Evolutionary conservation across 1,140 invertebrate species (phyloP).

Genomic region (Bradysia coprophila): DNA sequence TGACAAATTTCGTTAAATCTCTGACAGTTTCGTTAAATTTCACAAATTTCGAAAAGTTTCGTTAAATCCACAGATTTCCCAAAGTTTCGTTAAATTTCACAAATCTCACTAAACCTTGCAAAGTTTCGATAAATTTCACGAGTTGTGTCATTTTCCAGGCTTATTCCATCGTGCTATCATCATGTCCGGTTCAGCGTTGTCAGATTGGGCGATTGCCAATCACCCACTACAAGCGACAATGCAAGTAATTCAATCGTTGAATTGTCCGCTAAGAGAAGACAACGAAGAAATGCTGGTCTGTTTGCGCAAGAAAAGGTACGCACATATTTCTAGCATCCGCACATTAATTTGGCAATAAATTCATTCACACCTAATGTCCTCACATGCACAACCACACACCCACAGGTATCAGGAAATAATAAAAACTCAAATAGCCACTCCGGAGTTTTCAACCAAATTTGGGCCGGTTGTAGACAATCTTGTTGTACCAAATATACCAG

Average conservation of each 20-base stretch:
- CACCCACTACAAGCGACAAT: conserved; percentile 60
- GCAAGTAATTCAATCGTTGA: conserved; percentile 59
- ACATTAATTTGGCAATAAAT: conserved; percentile 13
- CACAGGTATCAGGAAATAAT: conserved; percentile 52
- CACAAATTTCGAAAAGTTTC: too few species aligned
- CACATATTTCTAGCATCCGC: too few species aligned
- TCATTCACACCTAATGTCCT: conserved; percentile 21
- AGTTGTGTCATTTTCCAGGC: conserved; percentile 29
- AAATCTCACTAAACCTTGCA: neutral
- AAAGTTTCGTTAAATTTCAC: too few species aligned
- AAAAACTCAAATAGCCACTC: conserved; percentile 36
- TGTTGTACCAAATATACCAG: conserved; percentile 61
- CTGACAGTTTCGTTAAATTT: too few species aligned
- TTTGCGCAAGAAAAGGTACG: conserved; percentile 35
- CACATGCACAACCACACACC: too few species aligned
- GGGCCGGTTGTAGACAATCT: conserved; percentile 69
- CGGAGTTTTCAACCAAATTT: conserved; percentile 48
- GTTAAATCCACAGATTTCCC: neutral
- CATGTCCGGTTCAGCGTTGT: conserved; percentile 84
- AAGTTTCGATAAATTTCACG: conserved; percentile 1
- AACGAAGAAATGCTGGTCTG: conserved; percentile 26
- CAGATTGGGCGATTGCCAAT: conserved; percentile 71
- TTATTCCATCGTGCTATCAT: conserved; percentile 83
- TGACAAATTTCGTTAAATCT: too few species aligned
- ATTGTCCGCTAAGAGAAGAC: conserved; percentile 45